Evolutionary conservation across 30 jellyfish, hydroid and myxozoan genomes (phyloP).

Genomic region (Chironex yamaguchii): DNA sequence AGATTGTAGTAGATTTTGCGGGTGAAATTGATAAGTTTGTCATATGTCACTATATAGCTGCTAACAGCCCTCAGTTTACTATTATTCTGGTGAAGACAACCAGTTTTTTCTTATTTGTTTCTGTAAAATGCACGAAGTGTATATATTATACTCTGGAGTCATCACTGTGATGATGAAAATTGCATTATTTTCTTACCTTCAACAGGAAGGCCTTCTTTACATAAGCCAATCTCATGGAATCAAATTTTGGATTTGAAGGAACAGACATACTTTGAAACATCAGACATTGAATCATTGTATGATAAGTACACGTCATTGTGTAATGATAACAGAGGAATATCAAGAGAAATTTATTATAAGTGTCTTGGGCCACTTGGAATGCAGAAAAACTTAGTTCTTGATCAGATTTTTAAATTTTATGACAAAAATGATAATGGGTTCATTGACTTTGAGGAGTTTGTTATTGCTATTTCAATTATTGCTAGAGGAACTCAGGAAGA

Average conservation of each 20-base stretch:
- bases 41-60: too few species aligned
- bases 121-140: too few species aligned
- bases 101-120: too few species aligned
- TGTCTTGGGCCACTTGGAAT: conserved; percentile 96
- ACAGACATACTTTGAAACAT: conserved; percentile 75
- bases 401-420: conserved; percentile 82
- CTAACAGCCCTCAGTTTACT: too few species aligned
- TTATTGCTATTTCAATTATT: conserved; percentile 82
- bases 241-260: conserved; percentile 81
- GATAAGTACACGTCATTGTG: conserved; percentile 86
- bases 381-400: conserved; percentile 83
- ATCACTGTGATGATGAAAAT: too few species aligned
- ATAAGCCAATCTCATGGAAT: conserved; percentile 59
- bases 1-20: background rate
- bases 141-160: too few species aligned
- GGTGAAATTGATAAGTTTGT: conserved; percentile 73
- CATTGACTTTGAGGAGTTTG: conserved; percentile 82
- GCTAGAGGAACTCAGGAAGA: conserved; percentile 90
- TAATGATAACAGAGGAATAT: conserved; percentile 76
- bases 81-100: too few species aligned
- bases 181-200: too few species aligned
- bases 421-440: conserved; percentile 86
- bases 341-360: conserved; percentile 72
- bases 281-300: conserved; percentile 88
- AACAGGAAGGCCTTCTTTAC: background rate